phyloP scores from a whole-genome alignment of 2,113 vertebrate species.

The Zosterops hypoxanthus region DNA sequence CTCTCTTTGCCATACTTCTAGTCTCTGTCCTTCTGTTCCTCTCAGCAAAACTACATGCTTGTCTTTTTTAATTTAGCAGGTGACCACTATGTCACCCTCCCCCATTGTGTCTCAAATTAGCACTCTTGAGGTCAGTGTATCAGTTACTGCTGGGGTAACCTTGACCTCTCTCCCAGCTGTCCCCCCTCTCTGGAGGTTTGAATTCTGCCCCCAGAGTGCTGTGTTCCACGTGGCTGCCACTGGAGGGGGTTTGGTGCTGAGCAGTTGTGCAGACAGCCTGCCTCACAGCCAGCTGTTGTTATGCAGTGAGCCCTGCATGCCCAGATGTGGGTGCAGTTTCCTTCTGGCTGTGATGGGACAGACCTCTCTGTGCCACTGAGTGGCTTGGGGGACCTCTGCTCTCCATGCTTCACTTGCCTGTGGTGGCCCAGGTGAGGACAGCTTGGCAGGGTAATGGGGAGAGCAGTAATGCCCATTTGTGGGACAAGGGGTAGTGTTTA shows the following conservation, averaged over 20 bases:
- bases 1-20: background rate
- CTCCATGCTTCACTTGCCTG: background rate
- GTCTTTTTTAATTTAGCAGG: slow-evolving; percentile 38
- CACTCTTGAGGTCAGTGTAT: slow-evolving; percentile 44
- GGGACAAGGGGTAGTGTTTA: background rate
- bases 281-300: slow-evolving; percentile 3
- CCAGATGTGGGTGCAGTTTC: background rate
- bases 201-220: background rate
- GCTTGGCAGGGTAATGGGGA: background rate
- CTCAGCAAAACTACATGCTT: background rate
- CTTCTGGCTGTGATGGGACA: background rate
- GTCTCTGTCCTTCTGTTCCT: background rate
- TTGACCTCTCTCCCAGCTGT: slow-evolving; percentile 56
- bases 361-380: background rate
- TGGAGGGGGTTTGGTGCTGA: background rate
- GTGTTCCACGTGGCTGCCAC: background rate
- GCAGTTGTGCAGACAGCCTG: background rate
- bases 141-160: slow-evolving; percentile 51
- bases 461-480: background rate
- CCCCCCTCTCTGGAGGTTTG: background rate
- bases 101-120: slow-evolving; percentile 54
- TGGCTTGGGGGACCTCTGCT: background rate
- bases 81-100: slow-evolving; percentile 35
- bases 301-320: background rate
- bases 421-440: background rate